Base-by-base conservation (phyloP, 2,888 invertebrate genomes). In the Cistogaster globosa region DNA sequence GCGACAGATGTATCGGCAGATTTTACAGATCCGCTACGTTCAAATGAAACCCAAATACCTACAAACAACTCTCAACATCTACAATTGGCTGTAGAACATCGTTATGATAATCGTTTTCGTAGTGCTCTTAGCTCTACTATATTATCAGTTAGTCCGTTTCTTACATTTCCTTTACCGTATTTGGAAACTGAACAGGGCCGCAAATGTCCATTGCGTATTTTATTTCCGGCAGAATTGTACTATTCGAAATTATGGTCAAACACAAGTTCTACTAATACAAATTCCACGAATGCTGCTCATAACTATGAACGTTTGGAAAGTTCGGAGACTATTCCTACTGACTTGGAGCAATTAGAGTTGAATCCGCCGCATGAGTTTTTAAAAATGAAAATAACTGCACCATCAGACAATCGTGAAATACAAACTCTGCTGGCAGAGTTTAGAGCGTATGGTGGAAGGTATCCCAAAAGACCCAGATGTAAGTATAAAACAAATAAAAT, bases 101-200 rank as follows among this genome's bases (percentile, higher is more conserved):
- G 95, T 0, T 93, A 95, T 77, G 93, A 94, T 16, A 96, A 96
- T 91, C 94, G 94, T 84, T 96, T 97, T 90, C 94, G 96, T 90
- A 95, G 97, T 93, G 96, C 95, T 0, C 92, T 97, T 11, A 95
- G 95, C 87, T 96, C 96, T 75, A 95, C 95, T 0, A 93, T 96
- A 65, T 92, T 98, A 3, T 97, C 97, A 0, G 95, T 97, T 86
- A 98, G 98, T 0, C 98, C 99, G 0, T 97, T 96, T 91, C 93
- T 98, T 14, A 95, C 95, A 79, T 96, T 97, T 89, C 95, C 96
- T 0, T 94, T 97, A 76, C 99, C 99, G 0, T 98, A 96, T 93
- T 92, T 98, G 86, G 98, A 98, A 93, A 97, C 97, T 0, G 97
- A 97, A 90, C 93, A 93, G 14, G 98, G 98, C 0, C 94, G 95